phyloP scores from a whole-genome alignment of 2,797 vertebrate species.

The Periophthalmus magnuspinnatus region DNA sequence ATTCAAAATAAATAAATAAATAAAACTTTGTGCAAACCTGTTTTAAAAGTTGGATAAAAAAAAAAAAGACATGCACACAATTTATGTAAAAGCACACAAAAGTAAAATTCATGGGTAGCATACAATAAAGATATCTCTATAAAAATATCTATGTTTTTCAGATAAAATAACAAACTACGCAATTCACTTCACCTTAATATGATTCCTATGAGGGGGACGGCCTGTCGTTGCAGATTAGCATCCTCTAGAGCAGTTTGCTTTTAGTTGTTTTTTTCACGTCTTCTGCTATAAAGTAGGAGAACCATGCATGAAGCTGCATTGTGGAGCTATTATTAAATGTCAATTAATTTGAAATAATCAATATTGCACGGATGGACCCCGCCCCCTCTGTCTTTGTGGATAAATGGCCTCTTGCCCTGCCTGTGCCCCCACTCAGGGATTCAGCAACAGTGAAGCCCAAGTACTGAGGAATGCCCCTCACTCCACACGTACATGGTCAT shows the following conservation, averaged over 20 bases:
- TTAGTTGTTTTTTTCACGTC: not conserved
- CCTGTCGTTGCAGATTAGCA: not conserved
- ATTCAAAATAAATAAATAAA: not conserved
- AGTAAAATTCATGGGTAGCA: not conserved
- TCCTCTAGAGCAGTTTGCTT: not conserved
- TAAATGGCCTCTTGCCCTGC: conserved; percentile 16
- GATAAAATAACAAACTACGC: too few relatives aligned
- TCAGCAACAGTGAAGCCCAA: conserved; percentile 8
- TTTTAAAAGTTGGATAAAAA: not conserved
- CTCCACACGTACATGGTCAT: not conserved
- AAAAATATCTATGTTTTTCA: not conserved
- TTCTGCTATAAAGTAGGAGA: not conserved
- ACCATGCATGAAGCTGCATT: conserved; percentile 2
- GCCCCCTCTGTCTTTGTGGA: conserved; percentile 6
- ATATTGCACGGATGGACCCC: conserved; percentile 5
- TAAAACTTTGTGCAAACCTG: not conserved
- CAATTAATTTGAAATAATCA: conserved; percentile 12
- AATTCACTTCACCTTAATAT: too few relatives aligned
- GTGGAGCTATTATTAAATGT: conserved; percentile 4
- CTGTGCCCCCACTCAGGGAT: not conserved
- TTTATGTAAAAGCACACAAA: too few relatives aligned
- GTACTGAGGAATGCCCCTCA: not conserved
- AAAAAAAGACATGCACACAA: not conserved
- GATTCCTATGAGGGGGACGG: too few relatives aligned
- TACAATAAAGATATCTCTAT: too few relatives aligned